Conservation (phyloP, 2,888 invertebrate genomes). For the Xestia rhomboidea region DNA sequence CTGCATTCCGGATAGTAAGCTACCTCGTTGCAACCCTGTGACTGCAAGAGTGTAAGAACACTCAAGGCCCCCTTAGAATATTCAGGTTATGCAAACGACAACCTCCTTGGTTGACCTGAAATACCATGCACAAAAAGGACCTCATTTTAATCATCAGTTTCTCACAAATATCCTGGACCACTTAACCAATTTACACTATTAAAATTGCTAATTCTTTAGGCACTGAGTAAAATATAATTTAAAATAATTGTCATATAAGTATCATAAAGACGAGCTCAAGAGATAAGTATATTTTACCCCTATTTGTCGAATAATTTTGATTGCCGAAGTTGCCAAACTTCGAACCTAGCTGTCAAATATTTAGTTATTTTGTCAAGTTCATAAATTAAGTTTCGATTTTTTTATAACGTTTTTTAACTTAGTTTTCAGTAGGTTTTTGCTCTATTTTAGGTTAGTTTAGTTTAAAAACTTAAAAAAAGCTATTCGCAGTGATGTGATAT, state of each 20-base stretch:
- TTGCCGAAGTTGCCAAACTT: slow-evolving; percentile 8
- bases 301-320: not conserved
- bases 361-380: not conserved
- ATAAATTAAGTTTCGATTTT: not conserved
- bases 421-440: slow-evolving; percentile 1
- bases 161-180: not conserved
- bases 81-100: not conserved
- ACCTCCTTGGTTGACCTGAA: not conserved
- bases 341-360: not conserved
- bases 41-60: not conserved
- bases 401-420: not conserved
- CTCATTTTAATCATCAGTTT: not conserved
- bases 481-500: not conserved
- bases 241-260: not conserved
- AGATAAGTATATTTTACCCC: not conserved
- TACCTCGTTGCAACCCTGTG: not conserved
- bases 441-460: not conserved
- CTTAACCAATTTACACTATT: not conserved
- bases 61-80: not conserved
- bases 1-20: not conserved
- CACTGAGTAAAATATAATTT: slow-evolving; percentile 3
- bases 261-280: not conserved
- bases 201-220: not conserved
- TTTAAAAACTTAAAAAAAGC: not conserved
- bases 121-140: not conserved